These are phyloP conservation scores for Heliconius charithonia DNA, from an alignment of 2,888 invertebrate species.

Conservation along the genomic window DNA sequence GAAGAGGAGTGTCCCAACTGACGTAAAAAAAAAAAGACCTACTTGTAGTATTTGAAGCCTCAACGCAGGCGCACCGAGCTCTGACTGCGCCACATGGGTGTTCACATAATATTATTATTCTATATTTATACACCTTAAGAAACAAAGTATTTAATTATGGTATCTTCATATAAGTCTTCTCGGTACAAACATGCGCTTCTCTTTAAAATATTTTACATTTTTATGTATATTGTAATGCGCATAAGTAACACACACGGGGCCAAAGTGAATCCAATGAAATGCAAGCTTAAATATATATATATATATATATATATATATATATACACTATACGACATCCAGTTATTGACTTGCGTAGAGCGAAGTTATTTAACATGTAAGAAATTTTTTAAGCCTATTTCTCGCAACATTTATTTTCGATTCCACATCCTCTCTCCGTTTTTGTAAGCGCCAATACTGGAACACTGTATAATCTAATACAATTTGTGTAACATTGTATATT, in stretches of 20 bases:
- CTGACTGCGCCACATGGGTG: not conserved
- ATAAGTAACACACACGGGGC: slow-evolving; percentile 48
- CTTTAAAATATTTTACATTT: slow-evolving; percentile 29
- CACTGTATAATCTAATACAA: not conserved
- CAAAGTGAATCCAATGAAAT: slow-evolving; percentile 71
- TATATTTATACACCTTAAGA: slow-evolving; percentile 19
- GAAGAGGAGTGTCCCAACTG: not conserved
- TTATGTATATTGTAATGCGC: slow-evolving; percentile 32
- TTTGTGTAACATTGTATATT: not conserved
- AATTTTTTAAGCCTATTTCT: slow-evolving; percentile 31
- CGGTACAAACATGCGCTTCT: slow-evolving; percentile 8
- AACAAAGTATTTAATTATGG: slow-evolving; percentile 6
- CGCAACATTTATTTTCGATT: slow-evolving; percentile 11
- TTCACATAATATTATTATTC: slow-evolving; percentile 3
- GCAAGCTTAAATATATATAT: slow-evolving; percentile 60
- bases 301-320: slow-evolving; percentile 35
- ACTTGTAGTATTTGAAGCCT: not conserved
- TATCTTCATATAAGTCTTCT: slow-evolving; percentile 26
- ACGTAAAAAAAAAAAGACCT: not conserved
- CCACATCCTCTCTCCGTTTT: not conserved
- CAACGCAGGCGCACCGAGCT: not conserved
- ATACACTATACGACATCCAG: slow-evolving; percentile 48
- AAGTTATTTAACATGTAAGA: slow-evolving; percentile 34
- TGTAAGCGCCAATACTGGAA: not conserved
- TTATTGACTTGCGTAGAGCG: slow-evolving; percentile 46